phyloP scores from a whole-genome alignment of 2,113 vertebrate species.

The Nesoenas mayeri region DNA sequence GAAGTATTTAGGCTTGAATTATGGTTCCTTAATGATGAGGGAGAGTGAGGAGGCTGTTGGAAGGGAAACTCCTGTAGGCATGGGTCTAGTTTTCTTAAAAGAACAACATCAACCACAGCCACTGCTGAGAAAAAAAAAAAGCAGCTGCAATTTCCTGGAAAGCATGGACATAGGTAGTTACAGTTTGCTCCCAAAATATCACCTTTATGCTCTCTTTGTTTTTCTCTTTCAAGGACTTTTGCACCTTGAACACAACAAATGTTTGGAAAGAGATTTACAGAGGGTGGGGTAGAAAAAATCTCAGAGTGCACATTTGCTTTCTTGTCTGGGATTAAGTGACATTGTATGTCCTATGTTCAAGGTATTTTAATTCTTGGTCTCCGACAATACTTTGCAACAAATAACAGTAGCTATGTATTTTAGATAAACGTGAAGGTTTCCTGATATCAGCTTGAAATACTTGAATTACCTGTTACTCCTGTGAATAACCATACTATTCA shows the following conservation, averaged over 20 bases:
- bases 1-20: slow-evolving; percentile 43
- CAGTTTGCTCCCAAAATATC: background rate
- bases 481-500: background rate
- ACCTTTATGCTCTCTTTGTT: background rate
- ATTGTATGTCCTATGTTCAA: background rate
- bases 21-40: background rate
- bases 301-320: background rate
- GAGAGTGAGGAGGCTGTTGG: background rate
- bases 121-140: background rate
- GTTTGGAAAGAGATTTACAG: background rate
- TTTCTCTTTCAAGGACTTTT: background rate
- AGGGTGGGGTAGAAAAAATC: slow-evolving; percentile 5
- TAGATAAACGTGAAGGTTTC: background rate
- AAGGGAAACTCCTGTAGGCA: background rate
- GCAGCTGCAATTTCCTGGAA: slow-evolving; percentile 9
- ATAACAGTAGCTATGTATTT: slow-evolving; percentile 8
- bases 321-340: background rate
- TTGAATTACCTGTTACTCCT: background rate
- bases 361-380: background rate
- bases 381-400: background rate
- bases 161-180: background rate
- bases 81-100: background rate
- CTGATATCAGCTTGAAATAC: slow-evolving; percentile 1
- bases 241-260: background rate
- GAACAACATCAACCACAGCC: background rate